phyloP scores from a whole-genome alignment of 2,113 vertebrate species.

The Calonectris borealis region DNA sequence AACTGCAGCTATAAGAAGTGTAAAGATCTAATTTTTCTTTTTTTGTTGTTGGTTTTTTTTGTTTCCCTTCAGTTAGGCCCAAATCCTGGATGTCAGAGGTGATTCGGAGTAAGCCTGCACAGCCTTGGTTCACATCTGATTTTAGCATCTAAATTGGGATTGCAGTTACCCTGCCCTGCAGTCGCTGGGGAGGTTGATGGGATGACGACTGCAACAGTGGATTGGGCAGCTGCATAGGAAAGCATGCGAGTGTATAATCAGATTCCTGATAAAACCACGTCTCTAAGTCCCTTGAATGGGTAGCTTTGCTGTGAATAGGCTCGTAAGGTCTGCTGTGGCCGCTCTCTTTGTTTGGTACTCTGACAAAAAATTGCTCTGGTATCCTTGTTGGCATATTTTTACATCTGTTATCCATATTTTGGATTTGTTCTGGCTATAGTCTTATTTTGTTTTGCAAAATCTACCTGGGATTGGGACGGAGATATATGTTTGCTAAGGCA shows the following conservation, averaged over 20 bases:
- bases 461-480: constrained; percentile 70
- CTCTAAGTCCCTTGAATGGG: constrained; percentile 40
- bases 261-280: constrained; percentile 55
- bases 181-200: not conserved
- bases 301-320: constrained; percentile 32
- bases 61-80: not conserved
- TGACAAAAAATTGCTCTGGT: constrained; percentile 9
- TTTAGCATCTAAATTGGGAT: not conserved
- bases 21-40: not conserved
- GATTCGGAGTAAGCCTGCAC: not conserved
- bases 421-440: constrained; percentile 37
- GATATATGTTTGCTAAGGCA: constrained; percentile 74
- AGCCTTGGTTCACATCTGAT: not conserved
- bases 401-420: constrained; percentile 63
- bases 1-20: not conserved
- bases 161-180: not conserved
- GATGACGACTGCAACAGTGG: not conserved
- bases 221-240: not conserved
- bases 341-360: constrained; percentile 33
- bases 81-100: not conserved
- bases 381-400: constrained; percentile 54
- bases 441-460: constrained; percentile 64
- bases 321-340: not conserved
- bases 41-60: no score
- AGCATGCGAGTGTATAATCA: constrained; percentile 41